These are phyloP conservation scores for Setophaga petechia DNA, from an alignment of 2,113 vertebrate species.

Conservation along the genomic window DNA sequence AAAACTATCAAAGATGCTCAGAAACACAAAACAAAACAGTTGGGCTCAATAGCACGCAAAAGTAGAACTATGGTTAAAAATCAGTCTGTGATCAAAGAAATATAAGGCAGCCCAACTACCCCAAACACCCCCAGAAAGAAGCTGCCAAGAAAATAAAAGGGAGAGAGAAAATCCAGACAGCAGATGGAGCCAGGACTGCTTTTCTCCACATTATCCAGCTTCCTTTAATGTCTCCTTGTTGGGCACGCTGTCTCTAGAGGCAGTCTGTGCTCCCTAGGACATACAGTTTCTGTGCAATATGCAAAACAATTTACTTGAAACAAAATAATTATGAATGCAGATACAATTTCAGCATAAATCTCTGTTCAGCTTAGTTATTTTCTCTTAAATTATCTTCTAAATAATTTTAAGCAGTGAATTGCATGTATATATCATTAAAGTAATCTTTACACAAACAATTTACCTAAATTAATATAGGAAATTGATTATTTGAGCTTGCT, in stretches of 20 bases:
- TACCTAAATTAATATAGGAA: background rate
- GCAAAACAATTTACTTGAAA: background rate
- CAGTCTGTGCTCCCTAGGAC: background rate
- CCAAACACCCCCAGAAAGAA: background rate
- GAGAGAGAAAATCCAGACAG: background rate
- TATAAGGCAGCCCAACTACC: background rate
- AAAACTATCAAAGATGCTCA: background rate
- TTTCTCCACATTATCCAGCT: background rate
- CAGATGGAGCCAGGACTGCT: constrained; percentile 42
- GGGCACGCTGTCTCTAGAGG: background rate
- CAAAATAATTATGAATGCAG: background rate
- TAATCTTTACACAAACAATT: background rate
- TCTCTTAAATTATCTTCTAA: background rate
- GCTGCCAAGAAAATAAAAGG: background rate
- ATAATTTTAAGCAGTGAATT: background rate
- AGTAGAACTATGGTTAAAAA: background rate
- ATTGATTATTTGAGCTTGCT: background rate
- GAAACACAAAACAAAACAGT: background rate
- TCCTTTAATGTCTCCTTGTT: background rate
- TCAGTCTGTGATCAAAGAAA: background rate
- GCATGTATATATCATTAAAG: background rate
- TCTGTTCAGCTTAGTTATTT: background rate
- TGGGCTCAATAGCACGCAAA: background rate
- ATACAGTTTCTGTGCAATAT: background rate
- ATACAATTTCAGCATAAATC: background rate